Conservation (phyloP, 2,113 vertebrate species). For the Promerops cafer region DNA sequence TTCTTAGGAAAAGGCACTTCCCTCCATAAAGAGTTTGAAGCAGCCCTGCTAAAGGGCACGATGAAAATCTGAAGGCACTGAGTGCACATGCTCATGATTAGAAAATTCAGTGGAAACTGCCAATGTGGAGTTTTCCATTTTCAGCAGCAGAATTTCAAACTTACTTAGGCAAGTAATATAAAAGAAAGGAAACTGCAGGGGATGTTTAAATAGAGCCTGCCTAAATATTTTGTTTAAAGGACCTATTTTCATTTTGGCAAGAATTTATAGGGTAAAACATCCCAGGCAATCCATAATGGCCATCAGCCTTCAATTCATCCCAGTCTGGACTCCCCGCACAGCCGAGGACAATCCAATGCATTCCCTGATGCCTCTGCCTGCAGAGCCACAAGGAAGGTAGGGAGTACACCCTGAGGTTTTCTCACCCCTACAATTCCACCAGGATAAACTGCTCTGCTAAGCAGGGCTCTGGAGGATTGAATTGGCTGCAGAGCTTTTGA, state of each 20-base stretch:
- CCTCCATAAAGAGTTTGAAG: neutral
- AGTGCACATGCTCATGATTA: neutral
- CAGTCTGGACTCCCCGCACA: fast-evolving
- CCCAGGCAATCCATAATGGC: neutral
- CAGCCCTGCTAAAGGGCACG: neutral
- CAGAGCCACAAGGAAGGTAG: neutral
- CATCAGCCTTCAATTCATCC: neutral
- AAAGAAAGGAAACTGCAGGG: neutral
- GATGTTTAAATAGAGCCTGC: neutral
- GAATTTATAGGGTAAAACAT: neutral
- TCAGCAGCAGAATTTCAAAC: neutral
- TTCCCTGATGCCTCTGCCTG: neutral
- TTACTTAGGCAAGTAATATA: neutral
- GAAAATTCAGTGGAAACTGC: neutral
- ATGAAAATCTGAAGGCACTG: neutral
- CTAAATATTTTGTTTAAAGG: conserved; percentile 20
- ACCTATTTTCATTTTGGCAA: neutral
- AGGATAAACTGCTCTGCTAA: neutral
- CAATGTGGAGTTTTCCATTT: neutral
- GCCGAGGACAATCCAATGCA: neutral
- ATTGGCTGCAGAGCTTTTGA: neutral
- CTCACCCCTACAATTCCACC: neutral
- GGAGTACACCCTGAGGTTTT: neutral
- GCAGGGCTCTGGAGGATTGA: neutral
- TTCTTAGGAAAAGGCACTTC: conserved; percentile 9